Conservation (phyloP, 2,113 vertebrate species). For the Pseudonaja textilis region DNA sequence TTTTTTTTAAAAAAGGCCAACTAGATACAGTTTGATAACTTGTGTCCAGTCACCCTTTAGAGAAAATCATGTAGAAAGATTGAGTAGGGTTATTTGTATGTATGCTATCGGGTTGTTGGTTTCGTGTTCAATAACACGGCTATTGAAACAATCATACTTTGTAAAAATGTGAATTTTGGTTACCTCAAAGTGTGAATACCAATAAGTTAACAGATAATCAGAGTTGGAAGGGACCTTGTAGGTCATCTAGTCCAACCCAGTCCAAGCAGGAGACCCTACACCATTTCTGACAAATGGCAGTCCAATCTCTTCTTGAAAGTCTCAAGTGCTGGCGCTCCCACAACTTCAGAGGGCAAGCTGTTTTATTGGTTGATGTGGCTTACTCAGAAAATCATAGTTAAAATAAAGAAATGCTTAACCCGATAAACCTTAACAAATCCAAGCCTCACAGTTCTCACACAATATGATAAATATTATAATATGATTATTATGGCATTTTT, state of each 20-base stretch:
- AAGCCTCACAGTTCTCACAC: not conserved
- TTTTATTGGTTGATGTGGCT: not conserved
- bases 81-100: not conserved
- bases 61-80: not conserved
- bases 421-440: not conserved
- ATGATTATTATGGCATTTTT: not conserved
- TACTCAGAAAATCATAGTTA: not conserved
- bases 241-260: no score
- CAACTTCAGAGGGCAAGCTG: no score
- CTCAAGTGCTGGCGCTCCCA: no score
- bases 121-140: not conserved
- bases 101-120: not conserved
- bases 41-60: not conserved
- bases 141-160: not conserved
- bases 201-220: no score
- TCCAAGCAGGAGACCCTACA: no score
- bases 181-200: not conserved
- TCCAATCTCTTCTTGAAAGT: no score
- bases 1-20: not conserved
- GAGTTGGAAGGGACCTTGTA: no score
- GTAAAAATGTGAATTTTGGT: not conserved
- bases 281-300: no score
- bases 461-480: not conserved
- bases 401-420: not conserved
- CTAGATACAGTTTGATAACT: not conserved